Evolutionary conservation across 1,140 invertebrate species (phyloP), one percentile per base, ranked within the genome.

Genomic region (Battus philenor): DNA sequence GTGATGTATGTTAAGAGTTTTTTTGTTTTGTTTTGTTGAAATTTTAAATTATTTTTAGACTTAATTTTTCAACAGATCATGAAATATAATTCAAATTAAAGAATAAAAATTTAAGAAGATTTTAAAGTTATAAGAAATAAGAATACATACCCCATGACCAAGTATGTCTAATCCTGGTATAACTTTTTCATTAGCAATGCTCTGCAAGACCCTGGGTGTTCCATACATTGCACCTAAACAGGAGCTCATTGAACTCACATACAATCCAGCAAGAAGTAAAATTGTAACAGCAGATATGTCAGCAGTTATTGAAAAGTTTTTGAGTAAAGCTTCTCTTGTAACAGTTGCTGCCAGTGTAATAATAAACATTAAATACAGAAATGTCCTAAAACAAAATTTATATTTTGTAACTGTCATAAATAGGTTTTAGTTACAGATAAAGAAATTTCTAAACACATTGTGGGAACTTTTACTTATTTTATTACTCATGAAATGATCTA

Each of bases 151-250:
- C 49, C 96, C 97, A 88, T 91, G 92, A 54, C 94, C 94, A 38
- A 99, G 89, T 46, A 92, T 88, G 63, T 91, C 92, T 43, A 98
- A 92, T 59, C 94, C 91, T 9, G 97, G 97, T 61, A 99, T 95
- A 8, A 97, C 95, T 88, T 95, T 98, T 86, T 98, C 96, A 73
- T 95, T 93, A 24, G 97, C 96, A 60, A 98, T 98, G 44, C 94
- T 96, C 79, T 98, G 97, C 7, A 98, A 86, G 12, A 99, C 96
- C 48, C 97, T 88, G 1, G 97, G 96, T 15, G 97, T 97, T 9
- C 97, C 97, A 74, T 98, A 98, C 90, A 98, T 93, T 32, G 96
- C 94, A 27, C 96, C 96, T 59, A 98, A 90, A 79, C 96, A 97
- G 33, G 95, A 96, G 7, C 95, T 97, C 87, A 98, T 94, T 15